Conservation (phyloP, 1,140 invertebrate genomes). For the Orussus abietinus region DNA sequence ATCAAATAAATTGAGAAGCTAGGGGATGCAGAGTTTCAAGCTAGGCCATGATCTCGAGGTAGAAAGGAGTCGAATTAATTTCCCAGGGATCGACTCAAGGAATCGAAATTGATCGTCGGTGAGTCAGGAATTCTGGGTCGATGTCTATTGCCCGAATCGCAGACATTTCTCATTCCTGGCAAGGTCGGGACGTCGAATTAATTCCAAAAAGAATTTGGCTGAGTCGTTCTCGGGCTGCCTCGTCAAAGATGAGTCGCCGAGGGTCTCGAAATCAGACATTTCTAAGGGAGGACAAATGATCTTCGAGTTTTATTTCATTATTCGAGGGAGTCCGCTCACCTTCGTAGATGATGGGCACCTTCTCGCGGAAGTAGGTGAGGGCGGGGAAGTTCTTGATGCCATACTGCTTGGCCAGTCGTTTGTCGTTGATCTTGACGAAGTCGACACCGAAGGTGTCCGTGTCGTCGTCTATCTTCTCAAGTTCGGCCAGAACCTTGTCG, state of each 20-base stretch:
- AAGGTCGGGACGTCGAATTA: slow-evolving; percentile 29
- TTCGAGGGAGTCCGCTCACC: too few species aligned
- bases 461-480: slow-evolving; percentile 93
- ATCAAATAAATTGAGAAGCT: too few species aligned
- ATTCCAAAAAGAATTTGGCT: slow-evolving; percentile 33
- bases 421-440: slow-evolving; percentile 94
- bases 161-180: slow-evolving; percentile 27
- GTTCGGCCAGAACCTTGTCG: slow-evolving; percentile 83
- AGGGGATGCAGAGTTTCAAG: too few species aligned
- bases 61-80: too few species aligned
- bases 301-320: too few species aligned
- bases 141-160: slow-evolving; percentile 22
- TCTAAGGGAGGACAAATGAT: too few species aligned
- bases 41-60: too few species aligned
- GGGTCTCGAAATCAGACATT: too few species aligned
- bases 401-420: slow-evolving; percentile 90
- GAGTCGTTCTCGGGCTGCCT: slow-evolving; percentile 13
- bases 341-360: slow-evolving; percentile 90
- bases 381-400: slow-evolving; percentile 91
- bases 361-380: slow-evolving; percentile 90
- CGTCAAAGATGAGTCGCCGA: neutral
- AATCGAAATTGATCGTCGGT: too few species aligned
- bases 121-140: slow-evolving; percentile 29
- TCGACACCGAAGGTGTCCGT: slow-evolving; percentile 90
- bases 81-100: too few species aligned